phyloP scores from a whole-genome alignment of 2,113 vertebrate genomes.

The Lipotes vexillifer region DNA sequence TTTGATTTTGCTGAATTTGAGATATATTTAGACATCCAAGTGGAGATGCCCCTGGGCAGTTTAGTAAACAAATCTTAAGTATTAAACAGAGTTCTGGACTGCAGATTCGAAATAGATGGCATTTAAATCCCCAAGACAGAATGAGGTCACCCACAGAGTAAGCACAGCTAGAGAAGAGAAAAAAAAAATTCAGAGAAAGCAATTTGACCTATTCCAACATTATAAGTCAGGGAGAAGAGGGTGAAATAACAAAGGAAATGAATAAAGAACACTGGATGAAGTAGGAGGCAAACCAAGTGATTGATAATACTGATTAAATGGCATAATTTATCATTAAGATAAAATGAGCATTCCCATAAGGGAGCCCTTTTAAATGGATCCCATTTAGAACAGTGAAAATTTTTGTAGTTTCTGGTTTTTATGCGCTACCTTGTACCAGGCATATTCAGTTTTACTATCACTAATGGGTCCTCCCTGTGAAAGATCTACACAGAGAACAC shows the following conservation, averaged over 20 bases:
- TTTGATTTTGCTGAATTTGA: background rate
- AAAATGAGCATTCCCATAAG: background rate
- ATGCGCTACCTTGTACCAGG: background rate
- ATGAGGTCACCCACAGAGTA: background rate
- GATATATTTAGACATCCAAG: background rate
- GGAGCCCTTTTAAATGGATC: background rate
- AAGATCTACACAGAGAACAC: background rate
- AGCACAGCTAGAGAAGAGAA: background rate
- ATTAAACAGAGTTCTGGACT: background rate
- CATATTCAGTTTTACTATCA: background rate
- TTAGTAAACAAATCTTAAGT: background rate
- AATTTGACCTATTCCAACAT: background rate
- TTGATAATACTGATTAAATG: background rate
- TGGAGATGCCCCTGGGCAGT: background rate
- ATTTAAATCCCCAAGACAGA: background rate
- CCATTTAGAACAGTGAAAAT: background rate
- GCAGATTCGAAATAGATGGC: background rate
- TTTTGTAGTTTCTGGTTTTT: background rate
- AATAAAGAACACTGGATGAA: background rate
- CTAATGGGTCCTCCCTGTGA: background rate
- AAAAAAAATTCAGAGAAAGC: background rate
- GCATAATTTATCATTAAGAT: background rate
- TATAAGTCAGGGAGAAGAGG: background rate
- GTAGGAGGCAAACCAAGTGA: background rate
- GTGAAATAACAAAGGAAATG: background rate